phyloP scores from a whole-genome alignment of 2,797 vertebrate genomes.

The Channallabes apus region DNA sequence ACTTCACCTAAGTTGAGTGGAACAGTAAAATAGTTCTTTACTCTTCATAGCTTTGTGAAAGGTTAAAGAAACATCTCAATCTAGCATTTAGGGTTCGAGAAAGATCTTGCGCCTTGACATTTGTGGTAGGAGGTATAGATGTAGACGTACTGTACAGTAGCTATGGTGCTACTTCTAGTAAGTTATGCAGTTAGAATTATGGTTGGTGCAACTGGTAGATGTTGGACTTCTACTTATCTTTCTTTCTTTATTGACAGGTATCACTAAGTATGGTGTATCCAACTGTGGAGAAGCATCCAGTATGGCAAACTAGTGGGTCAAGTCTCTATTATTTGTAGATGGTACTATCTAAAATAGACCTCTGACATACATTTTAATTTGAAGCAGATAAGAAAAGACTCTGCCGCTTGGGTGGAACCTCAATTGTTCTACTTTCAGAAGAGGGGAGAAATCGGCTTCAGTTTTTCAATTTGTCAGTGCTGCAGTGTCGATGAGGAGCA shows the following conservation, averaged over 20 bases:
- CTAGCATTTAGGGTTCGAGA: background rate
- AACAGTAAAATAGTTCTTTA: background rate
- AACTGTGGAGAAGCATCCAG: background rate
- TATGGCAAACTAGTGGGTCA: background rate
- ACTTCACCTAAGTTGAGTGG: background rate
- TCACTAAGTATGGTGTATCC: too few species aligned
- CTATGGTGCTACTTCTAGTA: background rate
- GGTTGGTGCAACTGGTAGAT: background rate
- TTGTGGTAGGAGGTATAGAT: background rate
- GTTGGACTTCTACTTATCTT: background rate
- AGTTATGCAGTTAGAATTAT: background rate
- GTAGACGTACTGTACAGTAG: background rate
- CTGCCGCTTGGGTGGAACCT: background rate
- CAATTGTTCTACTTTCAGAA: background rate
- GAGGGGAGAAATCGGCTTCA: background rate
- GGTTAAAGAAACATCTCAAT: background rate
- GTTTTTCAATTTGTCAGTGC: background rate
- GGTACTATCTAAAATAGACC: background rate
- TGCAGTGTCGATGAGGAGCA: background rate
- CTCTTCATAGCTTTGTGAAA: background rate
- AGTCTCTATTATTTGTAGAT: background rate
- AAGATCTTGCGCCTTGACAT: background rate
- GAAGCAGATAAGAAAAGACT: background rate
- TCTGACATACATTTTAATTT: background rate
- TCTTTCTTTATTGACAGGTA: too few species aligned